These are phyloP conservation scores for Peucedramus taeniatus DNA, from an alignment of 2,113 vertebrate species.

Conservation along the genomic window DNA sequence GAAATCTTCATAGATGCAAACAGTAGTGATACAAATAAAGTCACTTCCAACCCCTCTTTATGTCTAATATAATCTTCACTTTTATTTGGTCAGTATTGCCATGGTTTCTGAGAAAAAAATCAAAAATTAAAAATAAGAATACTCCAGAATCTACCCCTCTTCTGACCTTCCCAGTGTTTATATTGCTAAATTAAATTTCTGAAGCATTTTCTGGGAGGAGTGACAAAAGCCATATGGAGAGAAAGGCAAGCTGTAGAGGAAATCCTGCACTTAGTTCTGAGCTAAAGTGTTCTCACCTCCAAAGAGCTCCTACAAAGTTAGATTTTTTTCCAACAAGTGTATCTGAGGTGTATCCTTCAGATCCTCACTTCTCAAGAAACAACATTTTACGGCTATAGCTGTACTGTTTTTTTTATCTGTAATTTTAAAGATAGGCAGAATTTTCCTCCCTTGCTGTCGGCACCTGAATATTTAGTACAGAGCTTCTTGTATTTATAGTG, in stretches of 20 bases:
- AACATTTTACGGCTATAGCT: background rate
- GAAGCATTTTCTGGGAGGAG: background rate
- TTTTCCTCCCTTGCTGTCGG: background rate
- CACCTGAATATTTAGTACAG: background rate
- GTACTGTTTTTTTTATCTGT: background rate
- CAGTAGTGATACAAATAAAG: background rate
- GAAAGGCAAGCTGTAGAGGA: background rate
- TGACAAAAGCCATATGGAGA: background rate
- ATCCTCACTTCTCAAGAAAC: background rate
- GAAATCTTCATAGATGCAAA: background rate
- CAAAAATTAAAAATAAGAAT: background rate
- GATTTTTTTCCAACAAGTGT: background rate
- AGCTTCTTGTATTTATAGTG: background rate
- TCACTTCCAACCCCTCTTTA: background rate
- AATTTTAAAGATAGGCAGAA: background rate
- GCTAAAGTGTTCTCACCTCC: background rate
- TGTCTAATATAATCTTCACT: background rate
- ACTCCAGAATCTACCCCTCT: background rate
- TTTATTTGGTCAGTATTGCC: background rate
- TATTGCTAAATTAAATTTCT: conserved; percentile 11
- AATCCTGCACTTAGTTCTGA: background rate
- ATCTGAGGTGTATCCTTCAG: background rate
- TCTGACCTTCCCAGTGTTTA: background rate
- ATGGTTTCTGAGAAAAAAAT: background rate
- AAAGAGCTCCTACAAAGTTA: background rate